Conservation (phyloP, 2,113 vertebrate genomes). For the Coptodon rendalli region DNA sequence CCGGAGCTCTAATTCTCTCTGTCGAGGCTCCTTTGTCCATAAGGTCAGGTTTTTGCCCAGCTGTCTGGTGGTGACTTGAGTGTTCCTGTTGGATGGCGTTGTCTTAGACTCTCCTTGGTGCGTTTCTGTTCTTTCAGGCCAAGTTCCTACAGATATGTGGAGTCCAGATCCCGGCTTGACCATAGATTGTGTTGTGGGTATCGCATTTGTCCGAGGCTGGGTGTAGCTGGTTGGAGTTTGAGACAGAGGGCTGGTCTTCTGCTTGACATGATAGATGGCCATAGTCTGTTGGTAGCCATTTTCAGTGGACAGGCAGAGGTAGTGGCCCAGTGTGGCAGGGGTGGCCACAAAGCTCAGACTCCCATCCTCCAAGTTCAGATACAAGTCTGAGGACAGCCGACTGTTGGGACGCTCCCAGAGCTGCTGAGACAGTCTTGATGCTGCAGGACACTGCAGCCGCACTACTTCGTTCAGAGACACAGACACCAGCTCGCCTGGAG, state of each 20-base stretch:
- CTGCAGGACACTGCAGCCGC: constrained; percentile 48
- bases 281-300: constrained; percentile 63
- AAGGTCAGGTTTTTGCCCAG: not conserved
- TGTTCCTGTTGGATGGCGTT: not conserved
- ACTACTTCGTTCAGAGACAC: constrained; percentile 71
- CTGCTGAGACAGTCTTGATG: constrained; percentile 52
- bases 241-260: constrained; percentile 33
- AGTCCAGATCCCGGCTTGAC: not conserved
- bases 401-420: constrained; percentile 65
- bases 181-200: not conserved
- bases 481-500: constrained; percentile 40
- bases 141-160: not conserved
- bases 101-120: not conserved
- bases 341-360: constrained; percentile 70
- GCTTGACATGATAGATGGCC: constrained; percentile 58
- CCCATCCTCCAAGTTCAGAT: constrained; percentile 53
- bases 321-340: constrained; percentile 61
- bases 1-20: not conserved
- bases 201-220: not conserved
- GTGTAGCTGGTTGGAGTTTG: not conserved
- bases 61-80: not conserved
- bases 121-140: not conserved
- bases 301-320: constrained; percentile 65
- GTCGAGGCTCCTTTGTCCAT: not conserved
- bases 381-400: constrained; percentile 55